phyloP scores from a whole-genome alignment of 2,888 invertebrate species.

The Sericinus montela region DNA sequence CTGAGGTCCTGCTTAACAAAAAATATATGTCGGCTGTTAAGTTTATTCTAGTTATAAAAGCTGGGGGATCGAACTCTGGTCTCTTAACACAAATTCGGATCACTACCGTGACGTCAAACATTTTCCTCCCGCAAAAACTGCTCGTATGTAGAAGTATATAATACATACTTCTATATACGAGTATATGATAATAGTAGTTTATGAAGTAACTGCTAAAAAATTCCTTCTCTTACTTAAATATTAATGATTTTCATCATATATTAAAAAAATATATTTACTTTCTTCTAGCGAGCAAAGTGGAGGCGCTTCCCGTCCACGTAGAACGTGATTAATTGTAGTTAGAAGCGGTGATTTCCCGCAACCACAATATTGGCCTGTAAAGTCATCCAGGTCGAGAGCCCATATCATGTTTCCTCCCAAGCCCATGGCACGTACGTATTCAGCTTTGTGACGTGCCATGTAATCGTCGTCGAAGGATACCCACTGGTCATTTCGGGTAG shows the following conservation, averaged over 20 bases:
- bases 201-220: no score
- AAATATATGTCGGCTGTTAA: no score
- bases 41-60: no score
- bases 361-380: slow-evolving; percentile 85
- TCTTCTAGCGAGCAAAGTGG: slow-evolving; percentile 70
- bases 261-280: slow-evolving; percentile 39
- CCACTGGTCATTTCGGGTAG: slow-evolving; percentile 92
- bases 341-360: slow-evolving; percentile 91
- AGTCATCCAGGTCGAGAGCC: slow-evolving; percentile 93
- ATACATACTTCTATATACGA: no score
- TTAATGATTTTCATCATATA: not conserved
- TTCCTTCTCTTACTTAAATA: not conserved
- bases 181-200: no score
- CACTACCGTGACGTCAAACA: no score
- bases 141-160: no score
- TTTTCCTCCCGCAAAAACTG: no score
- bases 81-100: no score
- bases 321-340: slow-evolving; percentile 88
- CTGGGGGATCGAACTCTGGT: no score
- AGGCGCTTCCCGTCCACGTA: slow-evolving; percentile 83
- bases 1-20: no score
- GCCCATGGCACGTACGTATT: slow-evolving; percentile 87
- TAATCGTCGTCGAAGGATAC: slow-evolving; percentile 94
- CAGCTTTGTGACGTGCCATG: slow-evolving; percentile 90
- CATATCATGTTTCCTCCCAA: slow-evolving; percentile 94